Conservation (phyloP, 2,888 invertebrate genomes). For the Crepidodera aurea region DNA sequence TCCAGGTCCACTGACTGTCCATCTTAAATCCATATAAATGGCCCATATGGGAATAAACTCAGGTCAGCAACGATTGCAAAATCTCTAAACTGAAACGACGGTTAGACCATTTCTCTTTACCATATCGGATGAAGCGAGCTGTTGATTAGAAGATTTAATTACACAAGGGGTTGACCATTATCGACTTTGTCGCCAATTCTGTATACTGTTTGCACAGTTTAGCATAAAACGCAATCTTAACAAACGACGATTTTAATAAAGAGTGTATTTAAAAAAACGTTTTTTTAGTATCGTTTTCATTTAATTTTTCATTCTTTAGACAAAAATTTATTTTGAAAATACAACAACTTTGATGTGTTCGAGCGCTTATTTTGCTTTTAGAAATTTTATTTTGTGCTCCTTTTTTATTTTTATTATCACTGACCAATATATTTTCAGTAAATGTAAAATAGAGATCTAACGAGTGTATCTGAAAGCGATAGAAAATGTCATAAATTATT, state of each 20-base stretch:
- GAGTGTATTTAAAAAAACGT: too few relatives aligned
- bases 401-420: too few relatives aligned
- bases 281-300: too few relatives aligned
- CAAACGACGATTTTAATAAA: too few relatives aligned
- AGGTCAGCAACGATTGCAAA: slow-evolving; percentile 45
- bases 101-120: slow-evolving; percentile 51
- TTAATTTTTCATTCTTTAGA: too few relatives aligned
- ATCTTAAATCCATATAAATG: slow-evolving; percentile 62
- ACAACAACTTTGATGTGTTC: too few relatives aligned
- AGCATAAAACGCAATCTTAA: neutral
- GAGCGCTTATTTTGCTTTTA: too few relatives aligned
- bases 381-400: too few relatives aligned
- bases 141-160: slow-evolving; percentile 62
- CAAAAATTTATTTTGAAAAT: too few relatives aligned
- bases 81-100: slow-evolving; percentile 47
- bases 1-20: slow-evolving; percentile 54
- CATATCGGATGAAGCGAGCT: slow-evolving; percentile 59
- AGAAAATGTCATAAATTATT: neutral
- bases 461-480: too few relatives aligned
- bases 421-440: too few relatives aligned
- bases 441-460: too few relatives aligned
- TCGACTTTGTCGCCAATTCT: slow-evolving; percentile 40
- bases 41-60: slow-evolving; percentile 58
- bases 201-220: neutral
- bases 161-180: slow-evolving; percentile 52